phyloP scores from a whole-genome alignment of 1,140 invertebrate genomes.

The Megalonaias nervosa region DNA sequence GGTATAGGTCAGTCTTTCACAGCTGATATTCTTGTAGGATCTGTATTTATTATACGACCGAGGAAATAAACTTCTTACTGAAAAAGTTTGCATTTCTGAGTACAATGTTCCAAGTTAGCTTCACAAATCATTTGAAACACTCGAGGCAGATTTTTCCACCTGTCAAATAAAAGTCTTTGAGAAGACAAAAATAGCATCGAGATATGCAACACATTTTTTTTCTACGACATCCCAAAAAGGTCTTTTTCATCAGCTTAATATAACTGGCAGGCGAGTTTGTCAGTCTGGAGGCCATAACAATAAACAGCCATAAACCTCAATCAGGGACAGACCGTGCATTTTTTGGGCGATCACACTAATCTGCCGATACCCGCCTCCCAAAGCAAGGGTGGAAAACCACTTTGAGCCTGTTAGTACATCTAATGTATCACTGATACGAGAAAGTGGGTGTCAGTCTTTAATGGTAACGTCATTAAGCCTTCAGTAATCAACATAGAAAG shows the following conservation, averaged over 20 bases:
- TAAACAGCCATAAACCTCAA: no score
- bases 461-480: slow-evolving; percentile 6
- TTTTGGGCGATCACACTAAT: slow-evolving; percentile 52
- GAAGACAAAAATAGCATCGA: no score
- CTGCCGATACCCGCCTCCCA: slow-evolving; percentile 55
- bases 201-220: no score
- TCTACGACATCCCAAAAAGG: no score
- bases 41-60: slow-evolving; percentile 12
- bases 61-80: not conserved
- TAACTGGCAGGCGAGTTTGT: no score
- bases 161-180: no score
- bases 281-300: no score
- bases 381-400: slow-evolving; percentile 34
- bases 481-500: slow-evolving; percentile 27
- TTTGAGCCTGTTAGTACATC: slow-evolving; percentile 31
- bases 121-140: no score
- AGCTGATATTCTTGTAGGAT: not conserved
- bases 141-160: no score
- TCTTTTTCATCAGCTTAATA: no score
- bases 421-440: slow-evolving; percentile 34
- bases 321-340: slow-evolving; percentile 61
- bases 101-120: no score
- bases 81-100: slow-evolving; percentile 4
- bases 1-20: slow-evolving; percentile 8
- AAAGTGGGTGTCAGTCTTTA: slow-evolving; percentile 22